Conservation (phyloP, 2,888 invertebrate genomes). For the Eupeodes latifasciatus region DNA sequence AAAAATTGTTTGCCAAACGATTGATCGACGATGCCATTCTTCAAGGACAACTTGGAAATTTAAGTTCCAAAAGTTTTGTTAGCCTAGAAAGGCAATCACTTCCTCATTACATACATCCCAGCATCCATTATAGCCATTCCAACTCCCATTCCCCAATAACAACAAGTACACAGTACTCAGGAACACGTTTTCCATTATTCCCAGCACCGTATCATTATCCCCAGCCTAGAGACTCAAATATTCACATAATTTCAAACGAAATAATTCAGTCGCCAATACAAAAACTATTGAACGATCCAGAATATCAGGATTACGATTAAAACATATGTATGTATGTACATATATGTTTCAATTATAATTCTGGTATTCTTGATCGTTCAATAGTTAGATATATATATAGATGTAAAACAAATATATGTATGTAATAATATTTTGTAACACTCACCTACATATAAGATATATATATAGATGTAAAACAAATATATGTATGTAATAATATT, state of each 20-base stretch:
- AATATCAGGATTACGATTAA: conserved; percentile 38
- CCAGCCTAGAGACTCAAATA: conserved; percentile 15
- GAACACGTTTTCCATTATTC: not conserved
- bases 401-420: not conserved
- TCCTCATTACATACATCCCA: conserved; percentile 28
- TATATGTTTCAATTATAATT: too few species aligned
- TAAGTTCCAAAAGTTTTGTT: conserved; percentile 8
- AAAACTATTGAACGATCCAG: conserved; percentile 34
- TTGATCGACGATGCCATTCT: conserved; percentile 33
- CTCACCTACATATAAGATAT: too few species aligned
- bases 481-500: too few species aligned
- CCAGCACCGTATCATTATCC: conserved; percentile 7
- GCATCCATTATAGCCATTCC: conserved; percentile 32
- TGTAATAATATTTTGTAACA: too few species aligned
- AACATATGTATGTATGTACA: not conserved
- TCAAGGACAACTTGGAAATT: conserved; percentile 34
- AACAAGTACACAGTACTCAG: conserved; percentile 11
- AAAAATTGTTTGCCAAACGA: conserved; percentile 33
- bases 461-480: too few species aligned
- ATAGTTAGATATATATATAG: not conserved
- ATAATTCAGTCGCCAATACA: conserved; percentile 29
- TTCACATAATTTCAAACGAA: conserved; percentile 23
- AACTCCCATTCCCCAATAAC: conserved; percentile 39
- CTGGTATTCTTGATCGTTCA: too few species aligned
- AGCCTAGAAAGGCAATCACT: conserved; percentile 21